Percentiles rank a stretch among this genome's conserved stretches.
Evolutionary conservation across 1,140 invertebrate genomes (phyloP).

Genomic region (Copidosoma floridanum): DNA sequence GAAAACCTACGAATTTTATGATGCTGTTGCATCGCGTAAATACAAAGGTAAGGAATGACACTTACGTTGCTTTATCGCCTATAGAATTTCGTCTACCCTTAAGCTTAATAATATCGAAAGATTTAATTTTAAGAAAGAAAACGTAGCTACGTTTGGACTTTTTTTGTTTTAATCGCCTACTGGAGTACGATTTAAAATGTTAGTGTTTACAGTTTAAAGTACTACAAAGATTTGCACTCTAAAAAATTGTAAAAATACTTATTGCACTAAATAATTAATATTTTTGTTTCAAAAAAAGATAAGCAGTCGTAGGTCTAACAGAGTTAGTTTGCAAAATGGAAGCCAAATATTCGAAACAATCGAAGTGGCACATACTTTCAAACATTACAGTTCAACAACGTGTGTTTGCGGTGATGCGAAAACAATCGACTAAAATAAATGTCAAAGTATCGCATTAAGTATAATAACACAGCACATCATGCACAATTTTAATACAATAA

Average conservation of each 20-base stretch:
- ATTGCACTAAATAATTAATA: slow-evolving; percentile 22
- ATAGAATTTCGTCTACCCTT: not conserved
- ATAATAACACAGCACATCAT: too few species aligned
- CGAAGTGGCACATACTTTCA: slow-evolving; percentile 11
- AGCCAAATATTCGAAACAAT: slow-evolving; percentile 14
- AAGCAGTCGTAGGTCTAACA: not conserved
- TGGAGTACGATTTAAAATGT: too few species aligned
- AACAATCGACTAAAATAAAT: too few species aligned
- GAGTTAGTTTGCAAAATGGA: slow-evolving; percentile 15
- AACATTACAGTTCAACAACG: not conserved
- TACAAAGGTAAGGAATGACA: slow-evolving; percentile 17
- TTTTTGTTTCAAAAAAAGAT: slow-evolving; percentile 6
- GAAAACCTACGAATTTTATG: not conserved
- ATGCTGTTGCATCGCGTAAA: not conserved
- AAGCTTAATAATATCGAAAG: not conserved
- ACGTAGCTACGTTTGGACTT: not conserved
- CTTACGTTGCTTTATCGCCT: slow-evolving; percentile 17
- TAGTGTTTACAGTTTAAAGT: too few species aligned
- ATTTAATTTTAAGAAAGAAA: slow-evolving; percentile 4
- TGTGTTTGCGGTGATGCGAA: not conserved
- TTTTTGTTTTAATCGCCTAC: not conserved
- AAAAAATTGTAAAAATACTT: slow-evolving; percentile 10
- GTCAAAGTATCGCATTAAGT: too few species aligned
- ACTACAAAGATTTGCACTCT: not conserved
- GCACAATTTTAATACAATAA: too few species aligned